Evolutionary conservation across 2,797 vertebrate genomes (phyloP).

Genomic region (Tympanoctomys barrerae): DNA sequence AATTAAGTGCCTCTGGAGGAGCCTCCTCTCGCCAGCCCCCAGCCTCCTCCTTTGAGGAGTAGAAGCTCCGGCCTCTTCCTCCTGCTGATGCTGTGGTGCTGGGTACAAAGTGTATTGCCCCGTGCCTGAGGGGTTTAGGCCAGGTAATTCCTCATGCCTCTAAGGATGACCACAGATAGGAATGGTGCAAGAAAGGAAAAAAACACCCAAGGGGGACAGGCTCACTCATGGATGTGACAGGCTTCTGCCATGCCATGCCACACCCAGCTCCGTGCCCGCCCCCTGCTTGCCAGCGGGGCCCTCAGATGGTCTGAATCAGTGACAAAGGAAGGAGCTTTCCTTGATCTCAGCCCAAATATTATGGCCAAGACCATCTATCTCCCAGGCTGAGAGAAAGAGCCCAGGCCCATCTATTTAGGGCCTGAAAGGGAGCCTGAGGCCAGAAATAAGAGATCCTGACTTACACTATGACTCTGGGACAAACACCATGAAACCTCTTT

Average conservation of each 20-base stretch:
- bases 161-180: not conserved
- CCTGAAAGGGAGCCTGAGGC: not conserved
- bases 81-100: not conserved
- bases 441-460: not conserved
- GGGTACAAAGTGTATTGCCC: not conserved
- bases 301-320: not conserved
- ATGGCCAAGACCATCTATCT: not conserved
- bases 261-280: not conserved
- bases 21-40: not conserved
- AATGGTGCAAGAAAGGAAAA: rapidly evolving
- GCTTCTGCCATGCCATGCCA: not conserved
- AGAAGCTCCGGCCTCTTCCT: not conserved
- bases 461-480: no score
- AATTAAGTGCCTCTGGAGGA: not conserved
- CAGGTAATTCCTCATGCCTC: not conserved
- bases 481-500: not conserved
- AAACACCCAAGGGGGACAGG: not conserved
- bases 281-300: not conserved
- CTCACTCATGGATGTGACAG: not conserved
- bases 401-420: not conserved
- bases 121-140: no score
- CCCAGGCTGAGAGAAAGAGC: not conserved
- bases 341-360: not conserved
- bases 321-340: not conserved
- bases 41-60: not conserved